Base-by-base conservation (phyloP, 1,140 invertebrate species). In the Drosophila kohkoa region DNA sequence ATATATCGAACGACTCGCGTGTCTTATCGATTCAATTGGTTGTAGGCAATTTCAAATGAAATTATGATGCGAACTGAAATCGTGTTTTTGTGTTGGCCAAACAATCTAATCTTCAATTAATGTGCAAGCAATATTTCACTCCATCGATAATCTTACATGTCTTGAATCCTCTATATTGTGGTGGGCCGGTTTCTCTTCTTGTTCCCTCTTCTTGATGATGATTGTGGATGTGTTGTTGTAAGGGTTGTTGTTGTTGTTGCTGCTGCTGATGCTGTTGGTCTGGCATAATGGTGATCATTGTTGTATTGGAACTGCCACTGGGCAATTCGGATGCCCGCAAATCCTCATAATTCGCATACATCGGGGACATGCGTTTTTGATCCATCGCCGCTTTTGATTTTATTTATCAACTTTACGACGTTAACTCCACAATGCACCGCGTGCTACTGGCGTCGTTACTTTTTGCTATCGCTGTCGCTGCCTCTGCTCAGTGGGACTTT, bases 261-360 rank as follows among this genome's bases (percentile, higher is more conserved):
- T 55, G 51, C 10, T 55, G 25, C 5, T 28, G 60, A 5, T 64
- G 60, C 13, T 55, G 63, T 8, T 65, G 51, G 6, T 55, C 46
- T 5, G 75, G 46, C 1, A 51, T 38, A 51, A 86, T 79, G 20
- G 70, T 71, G 46, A 86, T 71, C 54, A 76, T 72, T 35, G 86
- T 81, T n/a, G 63, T 52, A 30, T 68, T 76, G 8, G 82, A 79
- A 20, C 51, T 28, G 20, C 82, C 65, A 5, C 60, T 72, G 15
- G 71, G 71, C 0, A 76, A 28, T 5, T 77, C 82, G 10, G 82
- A 86, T 43, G 74, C 52, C 0, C 82, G 75, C 59, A 86, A 63
- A 54, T 87, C 79, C 79, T 87, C 82, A 11, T 86, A 86, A 35
- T 86, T 86, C 55, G 82, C 79, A 30, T 86, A 86, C 10, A 83